phyloP scores from a whole-genome alignment of 2,888 invertebrate genomes.

The Cephus runcator region DNA sequence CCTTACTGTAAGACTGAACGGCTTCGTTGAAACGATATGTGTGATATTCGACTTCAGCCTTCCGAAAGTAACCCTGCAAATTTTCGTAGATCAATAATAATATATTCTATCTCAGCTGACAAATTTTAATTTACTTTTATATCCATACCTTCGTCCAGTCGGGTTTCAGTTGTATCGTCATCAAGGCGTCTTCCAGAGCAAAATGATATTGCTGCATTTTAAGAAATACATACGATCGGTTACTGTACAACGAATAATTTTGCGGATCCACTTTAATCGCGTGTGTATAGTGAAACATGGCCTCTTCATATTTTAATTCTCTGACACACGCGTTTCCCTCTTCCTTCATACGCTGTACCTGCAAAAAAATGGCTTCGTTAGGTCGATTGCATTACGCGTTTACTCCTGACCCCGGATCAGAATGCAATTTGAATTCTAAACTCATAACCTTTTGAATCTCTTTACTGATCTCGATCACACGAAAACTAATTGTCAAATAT shows the following conservation, averaged over 20 bases:
- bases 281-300: slow-evolving; percentile 81
- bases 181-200: slow-evolving; percentile 82
- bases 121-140: background rate
- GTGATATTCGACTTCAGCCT: slow-evolving; percentile 78
- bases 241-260: slow-evolving; percentile 80
- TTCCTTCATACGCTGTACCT: slow-evolving; percentile 69
- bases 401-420: background rate
- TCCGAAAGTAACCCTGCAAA: slow-evolving; percentile 76
- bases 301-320: slow-evolving; percentile 78
- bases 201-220: slow-evolving; percentile 81
- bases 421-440: background rate
- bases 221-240: slow-evolving; percentile 83
- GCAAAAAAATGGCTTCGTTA: background rate
- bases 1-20: slow-evolving; percentile 75
- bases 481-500: background rate
- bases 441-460: background rate
- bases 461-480: background rate
- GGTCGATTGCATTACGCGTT: background rate
- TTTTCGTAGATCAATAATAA: background rate
- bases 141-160: slow-evolving; percentile 79
- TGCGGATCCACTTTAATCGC: slow-evolving; percentile 79
- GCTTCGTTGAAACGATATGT: slow-evolving; percentile 76
- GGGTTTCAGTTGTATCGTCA: slow-evolving; percentile 79
- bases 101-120: background rate
- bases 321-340: slow-evolving; percentile 82